phyloP scores from a whole-genome alignment of 2,888 invertebrate species.

The Odontothrips loti region DNA sequence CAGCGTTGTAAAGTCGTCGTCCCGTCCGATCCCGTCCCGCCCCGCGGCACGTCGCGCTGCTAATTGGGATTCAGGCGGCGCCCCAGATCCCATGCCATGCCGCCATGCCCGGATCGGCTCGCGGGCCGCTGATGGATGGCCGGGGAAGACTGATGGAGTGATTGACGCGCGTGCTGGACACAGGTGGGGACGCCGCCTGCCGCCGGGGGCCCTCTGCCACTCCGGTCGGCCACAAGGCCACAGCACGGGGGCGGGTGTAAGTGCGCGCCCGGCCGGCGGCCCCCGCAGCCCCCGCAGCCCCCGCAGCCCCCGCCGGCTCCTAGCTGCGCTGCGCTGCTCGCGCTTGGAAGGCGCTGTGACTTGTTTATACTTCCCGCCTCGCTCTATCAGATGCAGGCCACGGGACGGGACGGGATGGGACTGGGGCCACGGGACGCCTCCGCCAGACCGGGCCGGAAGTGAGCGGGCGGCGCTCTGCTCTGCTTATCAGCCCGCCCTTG shows the following conservation, averaged over 20 bases:
- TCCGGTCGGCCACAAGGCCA: too few species aligned
- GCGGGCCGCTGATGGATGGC: background rate
- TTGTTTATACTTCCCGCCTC: slow-evolving; percentile 9
- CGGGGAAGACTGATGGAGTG: slow-evolving; percentile 4
- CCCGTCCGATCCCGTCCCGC: too few species aligned
- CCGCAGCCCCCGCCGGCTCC: background rate
- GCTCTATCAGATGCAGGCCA: background rate
- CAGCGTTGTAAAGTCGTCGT: too few species aligned
- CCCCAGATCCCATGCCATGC: background rate
- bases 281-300: background rate
- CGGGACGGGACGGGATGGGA: background rate
- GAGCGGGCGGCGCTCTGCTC: background rate
- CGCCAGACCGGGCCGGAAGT: background rate
- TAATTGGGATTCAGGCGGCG: background rate
- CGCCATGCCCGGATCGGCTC: background rate
- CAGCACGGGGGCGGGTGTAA: background rate
- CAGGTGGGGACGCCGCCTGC: background rate
- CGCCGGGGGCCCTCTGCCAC: too few species aligned
- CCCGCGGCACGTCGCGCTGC: background rate
- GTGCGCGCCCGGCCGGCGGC: background rate
- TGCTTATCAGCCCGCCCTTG: background rate
- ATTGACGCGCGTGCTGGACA: background rate
- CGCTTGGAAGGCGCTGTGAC: background rate
- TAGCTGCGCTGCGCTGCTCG: background rate
- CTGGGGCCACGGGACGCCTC: background rate